phyloP scores from a whole-genome alignment of 1,140 invertebrate genomes.

The Drosophila teissieri region DNA sequence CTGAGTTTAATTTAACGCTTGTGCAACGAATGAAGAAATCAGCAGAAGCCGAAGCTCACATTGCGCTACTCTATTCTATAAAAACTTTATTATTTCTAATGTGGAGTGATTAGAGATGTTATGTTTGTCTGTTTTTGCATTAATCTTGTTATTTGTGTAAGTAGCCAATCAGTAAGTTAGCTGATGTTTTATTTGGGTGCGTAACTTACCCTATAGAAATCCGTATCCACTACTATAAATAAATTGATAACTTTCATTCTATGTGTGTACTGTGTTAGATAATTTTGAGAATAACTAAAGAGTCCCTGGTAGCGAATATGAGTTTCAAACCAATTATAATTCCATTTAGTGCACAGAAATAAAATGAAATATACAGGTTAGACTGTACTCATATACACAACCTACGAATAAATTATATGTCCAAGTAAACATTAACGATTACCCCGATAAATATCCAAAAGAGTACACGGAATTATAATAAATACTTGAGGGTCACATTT shows the following conservation, averaged over 20 bases:
- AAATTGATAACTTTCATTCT: slow-evolving; percentile 16
- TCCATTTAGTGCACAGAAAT: slow-evolving; percentile 50
- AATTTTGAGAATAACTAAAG: slow-evolving; percentile 26
- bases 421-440: slow-evolving; percentile 35
- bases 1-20: slow-evolving; percentile 12
- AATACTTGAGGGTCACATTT: slow-evolving; percentile 61
- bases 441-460: slow-evolving; percentile 39
- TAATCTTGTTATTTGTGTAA: slow-evolving; percentile 43
- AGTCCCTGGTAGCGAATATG: slow-evolving; percentile 22
- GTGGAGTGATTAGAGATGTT: slow-evolving; percentile 21
- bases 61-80: slow-evolving; percentile 10
- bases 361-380: slow-evolving; percentile 20
- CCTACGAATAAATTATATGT: slow-evolving; percentile 46
- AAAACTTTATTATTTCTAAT: slow-evolving; percentile 13
- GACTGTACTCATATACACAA: slow-evolving; percentile 35
- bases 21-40: slow-evolving; percentile 26
- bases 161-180: slow-evolving; percentile 40
- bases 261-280: slow-evolving; percentile 33
- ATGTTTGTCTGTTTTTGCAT: slow-evolving; percentile 40
- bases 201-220: slow-evolving; percentile 14
- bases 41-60: slow-evolving; percentile 17
- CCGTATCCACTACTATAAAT: slow-evolving; percentile 5
- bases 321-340: slow-evolving; percentile 16
- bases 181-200: slow-evolving; percentile 39
- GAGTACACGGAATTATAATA: slow-evolving; percentile 31